Evolutionary conservation across 2,888 invertebrate genomes (phyloP), one percentile per base, ranked within the genome.

Genomic region (Hypercompe scribonia): DNA sequence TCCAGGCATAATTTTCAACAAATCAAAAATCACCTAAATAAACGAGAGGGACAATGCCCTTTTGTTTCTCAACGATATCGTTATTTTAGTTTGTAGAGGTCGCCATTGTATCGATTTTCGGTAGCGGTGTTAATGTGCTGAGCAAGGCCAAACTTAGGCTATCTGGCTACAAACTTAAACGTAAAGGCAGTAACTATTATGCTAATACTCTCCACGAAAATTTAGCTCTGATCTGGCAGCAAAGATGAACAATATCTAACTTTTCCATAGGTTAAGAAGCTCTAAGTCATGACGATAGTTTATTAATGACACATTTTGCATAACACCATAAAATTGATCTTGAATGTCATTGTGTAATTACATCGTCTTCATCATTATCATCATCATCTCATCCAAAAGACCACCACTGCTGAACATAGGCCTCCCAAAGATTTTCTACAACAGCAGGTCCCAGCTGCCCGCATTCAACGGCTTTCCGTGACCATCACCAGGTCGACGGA

Each of bases 71-170:
- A 63, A 33, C 63, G 39, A 64, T 31, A 39, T 15, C 58, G 63
- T 70, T 42, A 15, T 46, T 70, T 63, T 63, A 70, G 63, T 70
- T 70, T n/a, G 63, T 34, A 50, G 46, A 70, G 65, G 64, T 70
- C 65, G 65, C 21, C 33, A 21, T 33, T 50, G 15, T 70, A 65
- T 70, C 21, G 70, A 70, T 70, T 70, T 70, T 63, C 33, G 34
- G 70, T 33, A 63, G 63, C 61, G 70, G 64, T 46, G 70, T 70
- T 70, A 65, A 70, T 65, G 50, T 46, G 34, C 34, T 64, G 34
- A 65, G 36, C 70, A 42, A 70, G 64, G 70, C 65, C 65, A 50
- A 65, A 31, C 65, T 70, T 42, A 61, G 36, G 39, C 61, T 58
- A 61, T 61, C 61, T 68, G 63, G 46, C 42, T 42, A 68, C 54